These are phyloP conservation scores for Penaeus japonicus DNA, from an alignment of 1,140 invertebrate species.

Conservation along the genomic window DNA sequence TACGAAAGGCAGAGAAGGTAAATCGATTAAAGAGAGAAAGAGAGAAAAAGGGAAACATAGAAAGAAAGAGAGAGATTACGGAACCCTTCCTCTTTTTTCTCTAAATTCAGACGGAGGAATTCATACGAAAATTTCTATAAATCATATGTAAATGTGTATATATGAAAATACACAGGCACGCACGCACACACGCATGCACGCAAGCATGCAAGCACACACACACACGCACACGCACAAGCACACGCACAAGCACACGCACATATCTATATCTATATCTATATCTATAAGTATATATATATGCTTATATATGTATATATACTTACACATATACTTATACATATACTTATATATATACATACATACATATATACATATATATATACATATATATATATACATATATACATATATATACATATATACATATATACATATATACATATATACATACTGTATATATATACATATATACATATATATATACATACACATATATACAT, in stretches of 20 bases:
- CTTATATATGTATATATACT: neutral
- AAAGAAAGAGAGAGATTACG: no score
- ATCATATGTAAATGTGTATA: neutral
- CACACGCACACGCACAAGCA: neutral
- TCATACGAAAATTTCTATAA: no score
- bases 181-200: neutral
- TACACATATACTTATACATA: neutral
- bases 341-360: neutral
- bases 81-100: no score
- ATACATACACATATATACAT: neutral
- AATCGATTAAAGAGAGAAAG: no score
- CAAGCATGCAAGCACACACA: neutral
- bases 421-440: constrained; percentile 1
- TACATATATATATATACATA: constrained; percentile 2
- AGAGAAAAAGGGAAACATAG: no score
- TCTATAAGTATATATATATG: neutral
- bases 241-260: no score
- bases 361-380: constrained; percentile 2
- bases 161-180: no score
- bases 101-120: no score
- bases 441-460: neutral
- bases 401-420: constrained; percentile 8
- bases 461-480: neutral
- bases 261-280: neutral
- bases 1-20: no score